These are phyloP conservation scores for Cerastis leucographa DNA, from an alignment of 2,888 invertebrate genomes.

Conservation along the genomic window DNA sequence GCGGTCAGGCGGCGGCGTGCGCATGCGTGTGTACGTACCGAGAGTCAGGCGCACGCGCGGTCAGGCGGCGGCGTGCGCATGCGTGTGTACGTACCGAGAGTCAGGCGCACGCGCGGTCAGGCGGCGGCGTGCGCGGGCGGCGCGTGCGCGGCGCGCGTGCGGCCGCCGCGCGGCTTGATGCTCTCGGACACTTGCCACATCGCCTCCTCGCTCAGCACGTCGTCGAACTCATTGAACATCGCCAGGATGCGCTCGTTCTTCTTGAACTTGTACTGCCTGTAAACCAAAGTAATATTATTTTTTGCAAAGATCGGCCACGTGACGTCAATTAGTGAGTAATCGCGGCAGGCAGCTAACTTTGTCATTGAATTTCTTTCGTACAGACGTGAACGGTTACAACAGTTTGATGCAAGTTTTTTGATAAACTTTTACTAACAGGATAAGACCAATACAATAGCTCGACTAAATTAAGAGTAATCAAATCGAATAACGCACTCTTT, in stretches of 20 bases:
- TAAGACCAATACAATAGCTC: not conserved
- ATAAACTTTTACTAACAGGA: not conserved
- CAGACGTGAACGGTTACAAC: not conserved
- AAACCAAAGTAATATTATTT: constrained; percentile 54
- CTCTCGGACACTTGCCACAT: constrained; percentile 99
- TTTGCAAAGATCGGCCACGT: not conserved
- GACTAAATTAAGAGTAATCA: not conserved
- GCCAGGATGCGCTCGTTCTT: constrained; percentile 98
- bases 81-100: constrained; percentile 2
- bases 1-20: constrained; percentile 63
- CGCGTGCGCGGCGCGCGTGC: constrained; percentile 81
- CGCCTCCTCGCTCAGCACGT: constrained; percentile 98
- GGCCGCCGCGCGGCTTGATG: constrained; percentile 96
- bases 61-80: constrained; percentile 62
- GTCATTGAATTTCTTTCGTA: not conserved
- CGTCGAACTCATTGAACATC: constrained; percentile 99
- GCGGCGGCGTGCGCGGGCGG: constrained; percentile 63
- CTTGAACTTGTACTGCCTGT: constrained; percentile 97
- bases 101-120: constrained; percentile 26
- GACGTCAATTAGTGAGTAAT: not conserved
- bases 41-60: not conserved
- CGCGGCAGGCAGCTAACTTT: not conserved
- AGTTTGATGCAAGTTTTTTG: not conserved
- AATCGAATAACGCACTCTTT: constrained; percentile 94
- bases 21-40: not conserved